Evolutionary conservation across 2,797 vertebrate genomes (phyloP).

Genomic region (Eulemur rubriventer): DNA sequence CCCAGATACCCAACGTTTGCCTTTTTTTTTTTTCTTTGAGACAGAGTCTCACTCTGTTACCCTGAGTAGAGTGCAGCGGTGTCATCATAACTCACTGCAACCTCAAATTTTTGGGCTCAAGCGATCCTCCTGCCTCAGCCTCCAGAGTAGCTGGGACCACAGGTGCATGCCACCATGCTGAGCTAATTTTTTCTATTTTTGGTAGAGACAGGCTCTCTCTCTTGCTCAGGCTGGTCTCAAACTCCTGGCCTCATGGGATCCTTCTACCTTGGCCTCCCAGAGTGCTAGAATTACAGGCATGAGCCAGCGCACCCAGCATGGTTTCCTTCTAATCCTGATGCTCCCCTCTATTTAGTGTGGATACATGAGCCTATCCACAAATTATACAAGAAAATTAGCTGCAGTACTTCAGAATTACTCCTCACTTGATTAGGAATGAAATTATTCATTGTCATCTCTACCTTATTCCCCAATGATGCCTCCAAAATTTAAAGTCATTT

Average conservation of each 20-base stretch:
- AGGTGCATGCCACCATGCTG: background rate
- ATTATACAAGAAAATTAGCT: background rate
- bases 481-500: background rate
- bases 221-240: background rate
- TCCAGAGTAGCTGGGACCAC: background rate
- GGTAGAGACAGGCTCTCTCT: background rate
- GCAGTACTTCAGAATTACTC: background rate
- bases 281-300: background rate
- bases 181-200: background rate
- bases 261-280: background rate
- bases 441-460: background rate
- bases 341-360: background rate
- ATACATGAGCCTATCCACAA: background rate
- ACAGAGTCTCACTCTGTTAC: background rate
- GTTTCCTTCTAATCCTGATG: background rate
- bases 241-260: background rate
- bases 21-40: background rate
- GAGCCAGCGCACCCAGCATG: background rate
- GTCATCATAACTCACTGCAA: background rate
- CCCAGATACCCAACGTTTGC: background rate
- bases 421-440: constrained; percentile 5
- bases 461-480: background rate
- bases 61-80: background rate
- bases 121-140: background rate
- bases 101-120: background rate